Evolutionary conservation across 2,797 vertebrate species (phyloP), one percentile per base, ranked within the genome.

Genomic region (Myotis myotis): DNA sequence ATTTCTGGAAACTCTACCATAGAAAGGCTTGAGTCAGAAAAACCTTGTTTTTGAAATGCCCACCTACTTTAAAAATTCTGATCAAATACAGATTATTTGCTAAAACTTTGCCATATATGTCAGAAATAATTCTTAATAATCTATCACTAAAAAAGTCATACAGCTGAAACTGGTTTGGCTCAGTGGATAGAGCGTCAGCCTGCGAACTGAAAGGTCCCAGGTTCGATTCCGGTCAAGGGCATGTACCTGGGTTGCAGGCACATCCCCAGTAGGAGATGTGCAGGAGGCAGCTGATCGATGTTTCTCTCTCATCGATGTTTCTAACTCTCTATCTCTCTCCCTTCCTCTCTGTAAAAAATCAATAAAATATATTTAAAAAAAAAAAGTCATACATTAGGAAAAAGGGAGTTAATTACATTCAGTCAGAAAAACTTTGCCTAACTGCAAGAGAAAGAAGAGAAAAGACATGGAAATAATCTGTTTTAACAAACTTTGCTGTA

Each of bases 1-100:
- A 92, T 97, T 97, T 68, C 75, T 91, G 84, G 72, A 66, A 96
- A 96, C 96, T 84, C 68, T 94, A 93, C 66, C 33, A 70, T 72
- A 86, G 96, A 95, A 97, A 96, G 71, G 2, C 60, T 19, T 3
- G 2, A 92, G 51, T 92, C 71, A 97, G 80, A 96, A 89, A 97
- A 96, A 87, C 10, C 44, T 96, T 96, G 16, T 33, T 96, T 97
- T 96, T 94, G 17, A 94, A 94, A 95, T 88, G 62, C 16, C 68
- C 5, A 68, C 74, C 60, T 57, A 95, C 76, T 91, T 92, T 62
- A 81, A 96, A 97, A 96, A 60, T 0, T 0, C 62, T 96, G 72
- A 96, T 93, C 78, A 96, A 89, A 75, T 89, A 96, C 41, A 51
- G 81, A 93, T 87, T 87, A 47, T 95, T 95, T 96, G 60, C 30